Evolutionary conservation across 2,888 invertebrate species (phyloP), one percentile per base, ranked within the genome.

Genomic region (Dolomedes plantarius): DNA sequence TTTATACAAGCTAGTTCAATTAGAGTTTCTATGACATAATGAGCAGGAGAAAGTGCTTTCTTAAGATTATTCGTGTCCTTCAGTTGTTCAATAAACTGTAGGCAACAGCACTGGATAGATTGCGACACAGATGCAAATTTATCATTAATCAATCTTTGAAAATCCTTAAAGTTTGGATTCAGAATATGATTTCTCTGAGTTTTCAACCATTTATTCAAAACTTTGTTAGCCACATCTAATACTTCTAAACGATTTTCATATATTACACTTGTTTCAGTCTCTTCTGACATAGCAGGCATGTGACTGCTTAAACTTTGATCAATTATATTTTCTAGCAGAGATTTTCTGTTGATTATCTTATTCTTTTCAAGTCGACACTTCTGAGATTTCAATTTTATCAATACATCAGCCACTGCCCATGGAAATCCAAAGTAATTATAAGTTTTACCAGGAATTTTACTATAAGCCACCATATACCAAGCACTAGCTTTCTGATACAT

Each of bases 401-500:
- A 69, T 11, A 81, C 74, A 36, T 87, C 78, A 9, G 72, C 16
- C 5, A 85, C 87, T 65, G 79, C 73, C 88, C 87, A 87, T 1
- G 88, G 88, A 16, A 88, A 23, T 3, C 87, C 88, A 79, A 72
- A 88, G 50, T 29, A 79, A 16, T 29, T n/a, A 23, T 23, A 16
- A 16, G n/a, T 78, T 50, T n/a, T 78, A 74, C 27, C 31, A 6
- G 23, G 23, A 0, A 28, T 11, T 31, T 74, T 74, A 28, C 41
- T 32, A 36, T 86, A 86, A 13, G 73, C 41, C 1, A 88, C 67
- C 68, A 71, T 69, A 62, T 88, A 88, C 88, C 88, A 88, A 0
- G 88, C 80, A 80, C 88, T 88, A n/a, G 87, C 88, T 36, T 87
- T 88, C 41, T 77, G 74, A 1, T 72, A 36, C 76, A 86, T 86